phyloP scores from a whole-genome alignment of 2,113 vertebrate species.

The Capreolus pygargus region DNA sequence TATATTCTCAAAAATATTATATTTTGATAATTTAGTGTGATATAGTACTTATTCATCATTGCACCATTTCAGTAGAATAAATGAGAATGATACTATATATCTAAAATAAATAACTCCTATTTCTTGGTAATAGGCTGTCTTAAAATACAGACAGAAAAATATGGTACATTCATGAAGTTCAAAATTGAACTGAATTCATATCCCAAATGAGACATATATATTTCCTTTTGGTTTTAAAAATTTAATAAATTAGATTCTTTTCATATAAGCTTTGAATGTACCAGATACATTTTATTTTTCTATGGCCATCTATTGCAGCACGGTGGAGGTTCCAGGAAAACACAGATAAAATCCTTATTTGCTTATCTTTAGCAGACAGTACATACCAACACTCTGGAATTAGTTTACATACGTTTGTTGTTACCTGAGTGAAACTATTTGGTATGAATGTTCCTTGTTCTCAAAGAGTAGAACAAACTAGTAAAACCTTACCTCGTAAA shows the following conservation, averaged over 20 bases:
- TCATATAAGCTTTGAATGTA: neutral
- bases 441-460: neutral
- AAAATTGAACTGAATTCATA: neutral
- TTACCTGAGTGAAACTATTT: neutral
- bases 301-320: neutral
- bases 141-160: neutral
- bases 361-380: neutral
- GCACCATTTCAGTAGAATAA: neutral
- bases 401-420: neutral
- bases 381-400: neutral
- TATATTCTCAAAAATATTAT: conserved; percentile 5
- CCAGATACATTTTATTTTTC: neutral
- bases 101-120: neutral
- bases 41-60: neutral
- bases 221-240: neutral
- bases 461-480: neutral
- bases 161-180: neutral
- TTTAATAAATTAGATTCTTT: neutral
- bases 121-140: neutral
- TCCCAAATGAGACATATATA: fast-evolving
- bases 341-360: neutral
- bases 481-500: neutral
- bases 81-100: neutral
- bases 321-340: neutral
- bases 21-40: neutral